phyloP scores from a whole-genome alignment of 2,797 vertebrate species.

The Eulemur albifrons region DNA sequence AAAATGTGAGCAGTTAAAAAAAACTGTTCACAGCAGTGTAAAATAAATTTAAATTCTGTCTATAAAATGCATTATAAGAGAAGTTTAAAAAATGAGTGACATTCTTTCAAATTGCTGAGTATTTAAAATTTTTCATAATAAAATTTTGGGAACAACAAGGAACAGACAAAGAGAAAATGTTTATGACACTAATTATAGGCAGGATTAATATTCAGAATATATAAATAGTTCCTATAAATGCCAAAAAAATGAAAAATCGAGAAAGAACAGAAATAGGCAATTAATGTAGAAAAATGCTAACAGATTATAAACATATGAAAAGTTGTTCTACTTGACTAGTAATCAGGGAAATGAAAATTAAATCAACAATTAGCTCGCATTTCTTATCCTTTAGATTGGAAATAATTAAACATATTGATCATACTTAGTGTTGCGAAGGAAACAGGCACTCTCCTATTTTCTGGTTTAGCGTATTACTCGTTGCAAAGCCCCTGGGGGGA shows the following conservation, averaged over 20 bases:
- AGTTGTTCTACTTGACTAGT: constrained; percentile 45
- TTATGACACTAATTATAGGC: constrained; percentile 43
- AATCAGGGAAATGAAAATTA: constrained; percentile 62
- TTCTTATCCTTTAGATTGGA: constrained; percentile 10
- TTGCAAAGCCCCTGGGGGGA: neutral
- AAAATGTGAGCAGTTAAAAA: neutral
- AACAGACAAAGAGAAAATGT: constrained; percentile 1
- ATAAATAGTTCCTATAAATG: constrained; percentile 35
- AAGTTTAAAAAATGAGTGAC: neutral
- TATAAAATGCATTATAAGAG: neutral
- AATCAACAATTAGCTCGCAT: constrained; percentile 49
- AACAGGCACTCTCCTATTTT: neutral
- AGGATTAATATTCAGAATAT: constrained; percentile 60
- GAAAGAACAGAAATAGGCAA: constrained; percentile 33
- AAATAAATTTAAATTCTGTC: neutral
- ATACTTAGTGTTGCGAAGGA: neutral
- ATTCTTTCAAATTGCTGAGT: neutral
- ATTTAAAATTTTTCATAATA: constrained; percentile 46
- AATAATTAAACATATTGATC: constrained; percentile 61
- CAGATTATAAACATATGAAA: constrained; percentile 22
- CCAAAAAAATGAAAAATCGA: constrained; percentile 27
- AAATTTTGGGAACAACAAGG: constrained; percentile 5
- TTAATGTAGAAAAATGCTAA: constrained; percentile 55
- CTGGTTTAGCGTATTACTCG: neutral
- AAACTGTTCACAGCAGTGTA: neutral